Conservation (phyloP, 2,113 vertebrate genomes). For the Serilophus lunatus region DNA sequence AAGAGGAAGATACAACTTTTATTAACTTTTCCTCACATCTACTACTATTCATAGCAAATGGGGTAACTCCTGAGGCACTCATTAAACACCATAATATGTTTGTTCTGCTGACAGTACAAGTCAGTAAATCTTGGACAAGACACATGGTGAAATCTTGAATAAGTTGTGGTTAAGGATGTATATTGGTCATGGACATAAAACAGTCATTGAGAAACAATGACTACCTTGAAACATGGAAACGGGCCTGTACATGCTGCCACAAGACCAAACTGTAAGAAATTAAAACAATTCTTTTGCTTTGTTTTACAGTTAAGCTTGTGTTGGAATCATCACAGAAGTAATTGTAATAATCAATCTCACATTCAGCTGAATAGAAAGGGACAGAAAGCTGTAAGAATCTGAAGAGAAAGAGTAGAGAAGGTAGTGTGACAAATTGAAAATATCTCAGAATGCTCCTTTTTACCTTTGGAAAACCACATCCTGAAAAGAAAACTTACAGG, state of each 20-base stretch:
- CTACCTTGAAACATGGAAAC: neutral
- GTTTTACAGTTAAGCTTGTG: neutral
- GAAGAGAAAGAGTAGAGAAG: neutral
- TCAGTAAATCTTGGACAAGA: constrained; percentile 8
- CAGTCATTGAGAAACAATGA: neutral
- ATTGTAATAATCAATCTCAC: neutral
- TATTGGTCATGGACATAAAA: neutral
- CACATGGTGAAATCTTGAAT: neutral
- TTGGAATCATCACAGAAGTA: neutral
- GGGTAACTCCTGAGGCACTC: neutral
- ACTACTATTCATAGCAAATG: neutral
- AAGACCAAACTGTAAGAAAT: neutral
- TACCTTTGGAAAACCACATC: neutral
- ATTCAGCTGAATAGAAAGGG: neutral
- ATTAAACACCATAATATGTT: neutral
- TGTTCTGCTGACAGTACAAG: constrained; percentile 7
- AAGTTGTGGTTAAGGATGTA: constrained; percentile 9
- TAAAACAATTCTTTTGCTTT: neutral
- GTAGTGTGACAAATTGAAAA: neutral
- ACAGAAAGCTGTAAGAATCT: neutral
- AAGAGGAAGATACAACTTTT: neutral
- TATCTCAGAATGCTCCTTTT: neutral
- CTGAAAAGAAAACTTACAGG: neutral
- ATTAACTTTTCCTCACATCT: neutral
- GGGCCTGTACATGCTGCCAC: neutral